These are phyloP conservation scores for Limnephilus auricula DNA, from an alignment of 2,888 invertebrate genomes.

Conservation along the genomic window DNA sequence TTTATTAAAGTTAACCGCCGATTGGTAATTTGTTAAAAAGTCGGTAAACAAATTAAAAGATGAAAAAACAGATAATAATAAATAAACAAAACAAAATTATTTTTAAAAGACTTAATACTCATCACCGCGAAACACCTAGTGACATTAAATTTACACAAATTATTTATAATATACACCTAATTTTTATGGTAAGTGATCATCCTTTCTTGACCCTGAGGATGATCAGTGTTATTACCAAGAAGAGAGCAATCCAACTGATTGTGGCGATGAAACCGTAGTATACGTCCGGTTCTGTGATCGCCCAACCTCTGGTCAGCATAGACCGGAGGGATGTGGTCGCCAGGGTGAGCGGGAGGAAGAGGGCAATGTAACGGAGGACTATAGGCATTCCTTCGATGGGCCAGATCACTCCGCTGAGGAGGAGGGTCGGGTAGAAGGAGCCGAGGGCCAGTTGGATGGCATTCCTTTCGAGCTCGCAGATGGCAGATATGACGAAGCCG, in stretches of 20 bases:
- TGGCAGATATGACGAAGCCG: constrained; percentile 95
- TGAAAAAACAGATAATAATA: neutral
- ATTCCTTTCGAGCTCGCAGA: constrained; percentile 94
- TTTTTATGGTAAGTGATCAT: constrained; percentile 69
- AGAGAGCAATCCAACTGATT: constrained; percentile 89
- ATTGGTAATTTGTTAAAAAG: neutral
- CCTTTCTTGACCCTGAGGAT: constrained; percentile 90
- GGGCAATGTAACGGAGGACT: constrained; percentile 88
- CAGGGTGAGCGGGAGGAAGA: constrained; percentile 90
- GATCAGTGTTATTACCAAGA: constrained; percentile 87
- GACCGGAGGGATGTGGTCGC: constrained; percentile 95
- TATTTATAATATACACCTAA: constrained; percentile 31
- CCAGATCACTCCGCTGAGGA: constrained; percentile 97
- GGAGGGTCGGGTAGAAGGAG: constrained; percentile 95
- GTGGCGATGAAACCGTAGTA: constrained; percentile 93
- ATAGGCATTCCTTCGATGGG: constrained; percentile 97
- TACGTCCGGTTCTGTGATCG: constrained; percentile 87
- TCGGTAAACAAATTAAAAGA: constrained; percentile 8
- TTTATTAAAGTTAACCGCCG: no score
- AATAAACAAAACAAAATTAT: constrained; percentile 9
- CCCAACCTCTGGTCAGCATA: constrained; percentile 93
- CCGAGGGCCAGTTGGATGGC: constrained; percentile 95
- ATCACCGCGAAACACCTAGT: constrained; percentile 25
- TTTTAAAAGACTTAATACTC: constrained; percentile 18
- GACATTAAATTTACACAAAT: constrained; percentile 35